Percentiles rank a stretch among this genome's conserved stretches.
Evolutionary conservation across 2,113 vertebrate species (phyloP).

Genomic region (Leptobrachium leishanense): DNA sequence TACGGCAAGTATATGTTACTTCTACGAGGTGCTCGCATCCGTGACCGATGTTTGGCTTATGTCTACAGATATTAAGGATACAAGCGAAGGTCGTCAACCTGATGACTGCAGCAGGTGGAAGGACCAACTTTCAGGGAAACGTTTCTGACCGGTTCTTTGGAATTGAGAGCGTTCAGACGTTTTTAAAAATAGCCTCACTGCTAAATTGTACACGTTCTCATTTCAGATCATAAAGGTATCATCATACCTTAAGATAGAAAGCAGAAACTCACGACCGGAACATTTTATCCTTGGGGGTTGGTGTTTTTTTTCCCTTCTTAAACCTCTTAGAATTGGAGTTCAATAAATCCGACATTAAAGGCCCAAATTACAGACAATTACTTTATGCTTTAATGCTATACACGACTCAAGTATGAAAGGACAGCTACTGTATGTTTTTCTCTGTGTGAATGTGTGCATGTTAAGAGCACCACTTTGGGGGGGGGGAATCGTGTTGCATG

Average conservation of each 20-base stretch:
- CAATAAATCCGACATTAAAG: not conserved
- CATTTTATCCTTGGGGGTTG: constrained; percentile 23
- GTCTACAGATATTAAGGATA: too few species aligned
- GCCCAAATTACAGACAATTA: constrained; percentile 23
- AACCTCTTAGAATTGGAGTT: constrained; percentile 2
- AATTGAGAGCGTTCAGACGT: not conserved
- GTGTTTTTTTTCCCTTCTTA: not conserved
- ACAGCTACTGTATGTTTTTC: constrained; percentile 8
- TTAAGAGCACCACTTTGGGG: not conserved
- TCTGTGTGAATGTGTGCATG: not conserved
- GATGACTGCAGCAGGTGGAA: too few species aligned
- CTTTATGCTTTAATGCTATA: not conserved
- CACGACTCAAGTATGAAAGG: constrained; percentile 13
- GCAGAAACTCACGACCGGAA: constrained; percentile 33
- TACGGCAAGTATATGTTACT: too few species aligned
- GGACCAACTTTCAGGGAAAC: not conserved
- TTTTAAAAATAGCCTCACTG: not conserved
- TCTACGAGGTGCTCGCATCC: too few species aligned
- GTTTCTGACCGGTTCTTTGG: not conserved
- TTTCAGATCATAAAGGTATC: not conserved
- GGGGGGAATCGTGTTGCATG: not conserved
- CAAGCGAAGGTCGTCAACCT: too few species aligned
- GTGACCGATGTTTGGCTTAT: too few species aligned
- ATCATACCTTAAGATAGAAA: constrained; percentile 12
- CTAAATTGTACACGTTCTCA: not conserved